Evolutionary conservation across 2,797 vertebrate species (phyloP).

Genomic region (Lagocephalus sceleratus): DNA sequence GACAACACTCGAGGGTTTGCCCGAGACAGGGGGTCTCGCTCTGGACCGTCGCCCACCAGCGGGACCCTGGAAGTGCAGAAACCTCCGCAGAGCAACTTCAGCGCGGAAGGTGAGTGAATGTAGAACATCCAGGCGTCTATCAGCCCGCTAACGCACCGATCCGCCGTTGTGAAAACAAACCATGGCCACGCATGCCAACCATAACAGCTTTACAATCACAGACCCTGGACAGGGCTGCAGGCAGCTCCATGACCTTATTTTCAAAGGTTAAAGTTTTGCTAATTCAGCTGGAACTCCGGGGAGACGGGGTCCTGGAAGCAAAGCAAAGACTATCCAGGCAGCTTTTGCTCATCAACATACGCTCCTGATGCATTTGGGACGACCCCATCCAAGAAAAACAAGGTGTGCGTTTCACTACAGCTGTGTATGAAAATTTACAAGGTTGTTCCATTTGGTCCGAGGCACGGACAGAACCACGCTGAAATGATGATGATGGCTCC

Average conservation of each 20-base stretch:
- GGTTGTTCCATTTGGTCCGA: slow-evolving; percentile 55
- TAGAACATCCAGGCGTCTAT: background rate
- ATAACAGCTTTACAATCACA: slow-evolving; percentile 33
- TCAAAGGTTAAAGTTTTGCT: slow-evolving; percentile 60
- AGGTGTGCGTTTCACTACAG: slow-evolving; percentile 59
- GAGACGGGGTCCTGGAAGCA: slow-evolving; percentile 8
- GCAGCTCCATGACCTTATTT: slow-evolving; percentile 44
- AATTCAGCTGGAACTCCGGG: slow-evolving; percentile 53
- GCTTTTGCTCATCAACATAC: slow-evolving; percentile 64
- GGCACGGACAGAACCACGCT: slow-evolving; percentile 51
- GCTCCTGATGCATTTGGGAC: slow-evolving; percentile 59
- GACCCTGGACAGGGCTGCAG: slow-evolving; percentile 41
- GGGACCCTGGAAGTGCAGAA: slow-evolving; percentile 81
- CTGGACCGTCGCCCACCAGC: slow-evolving; percentile 79
- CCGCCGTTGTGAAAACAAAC: slow-evolving; percentile 13
- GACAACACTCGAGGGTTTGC: slow-evolving; percentile 70
- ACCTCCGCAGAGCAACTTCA: slow-evolving; percentile 76
- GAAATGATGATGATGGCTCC: slow-evolving; percentile 21
- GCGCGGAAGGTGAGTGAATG: slow-evolving; percentile 82
- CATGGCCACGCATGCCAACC: slow-evolving; percentile 33
- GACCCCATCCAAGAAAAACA: slow-evolving; percentile 67
- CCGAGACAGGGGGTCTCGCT: slow-evolving; percentile 77
- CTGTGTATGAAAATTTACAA: slow-evolving; percentile 51
- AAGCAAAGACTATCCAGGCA: slow-evolving; percentile 55
- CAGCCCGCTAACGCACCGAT: background rate